Evolutionary conservation across 1,140 invertebrate species (phyloP).

Genomic region (Plutomurus gul): DNA sequence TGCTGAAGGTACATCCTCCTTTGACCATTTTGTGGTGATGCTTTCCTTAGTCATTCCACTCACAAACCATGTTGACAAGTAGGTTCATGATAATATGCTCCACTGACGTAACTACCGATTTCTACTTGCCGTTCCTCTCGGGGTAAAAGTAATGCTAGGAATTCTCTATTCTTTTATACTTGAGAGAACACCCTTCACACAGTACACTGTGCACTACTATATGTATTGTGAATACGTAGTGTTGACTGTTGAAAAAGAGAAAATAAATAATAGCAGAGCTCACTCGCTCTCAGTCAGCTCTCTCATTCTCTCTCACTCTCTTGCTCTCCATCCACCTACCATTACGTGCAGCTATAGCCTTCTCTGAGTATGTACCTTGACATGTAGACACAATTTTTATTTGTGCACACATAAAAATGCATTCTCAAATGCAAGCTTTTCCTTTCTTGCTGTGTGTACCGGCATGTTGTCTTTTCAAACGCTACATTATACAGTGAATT

Average conservation of each 20-base stretch:
- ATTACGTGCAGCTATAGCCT: too few species aligned
- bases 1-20: slow-evolving; percentile 24
- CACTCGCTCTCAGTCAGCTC: too few species aligned
- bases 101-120: slow-evolving; percentile 47
- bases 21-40: slow-evolving; percentile 44
- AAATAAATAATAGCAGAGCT: neutral
- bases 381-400: neutral
- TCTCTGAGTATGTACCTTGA: too few species aligned
- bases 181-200: neutral
- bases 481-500: neutral
- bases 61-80: slow-evolving; percentile 49
- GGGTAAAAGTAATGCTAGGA: neutral
- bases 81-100: slow-evolving; percentile 48
- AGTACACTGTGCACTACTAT: neutral
- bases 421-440: too few species aligned
- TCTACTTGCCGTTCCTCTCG: slow-evolving; percentile 21
- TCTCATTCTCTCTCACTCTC: too few species aligned
- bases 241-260: too few species aligned
- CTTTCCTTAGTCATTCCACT: slow-evolving; percentile 43
- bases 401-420: neutral
- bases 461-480: neutral
- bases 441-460: too few species aligned
- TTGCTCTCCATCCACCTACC: too few species aligned
- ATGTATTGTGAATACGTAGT: neutral
- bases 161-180: neutral